phyloP scores from a whole-genome alignment of 2,888 invertebrate genomes.

The Synanthedon myopaeformis region DNA sequence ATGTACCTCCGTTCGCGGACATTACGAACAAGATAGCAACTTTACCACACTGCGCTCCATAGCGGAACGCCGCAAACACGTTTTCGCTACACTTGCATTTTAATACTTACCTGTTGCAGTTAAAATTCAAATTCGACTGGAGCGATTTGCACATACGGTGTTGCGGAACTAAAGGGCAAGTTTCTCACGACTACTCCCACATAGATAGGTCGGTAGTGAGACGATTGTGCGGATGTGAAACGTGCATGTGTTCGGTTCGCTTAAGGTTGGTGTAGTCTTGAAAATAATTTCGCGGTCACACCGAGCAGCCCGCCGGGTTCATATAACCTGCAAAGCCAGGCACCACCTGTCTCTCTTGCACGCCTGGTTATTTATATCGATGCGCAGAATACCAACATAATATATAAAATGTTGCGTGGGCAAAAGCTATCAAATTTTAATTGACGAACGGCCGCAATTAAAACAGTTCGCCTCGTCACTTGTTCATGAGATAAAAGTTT shows the following conservation, averaged over 20 bases:
- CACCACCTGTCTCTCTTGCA: slow-evolving; percentile 65
- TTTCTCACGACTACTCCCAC: slow-evolving; percentile 69
- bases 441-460: background rate
- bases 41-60: slow-evolving; percentile 45
- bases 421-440: background rate
- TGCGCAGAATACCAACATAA: slow-evolving; percentile 50
- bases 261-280: slow-evolving; percentile 67
- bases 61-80: slow-evolving; percentile 38
- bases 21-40: slow-evolving; percentile 71
- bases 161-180: slow-evolving; percentile 39
- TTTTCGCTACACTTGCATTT: slow-evolving; percentile 12
- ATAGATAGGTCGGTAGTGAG: slow-evolving; percentile 50
- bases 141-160: slow-evolving; percentile 19
- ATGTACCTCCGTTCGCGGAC: slow-evolving; percentile 70
- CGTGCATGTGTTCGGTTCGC: slow-evolving; percentile 33
- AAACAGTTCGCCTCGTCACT: background rate
- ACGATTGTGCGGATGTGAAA: slow-evolving; percentile 38
- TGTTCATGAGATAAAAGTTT: background rate
- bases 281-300: slow-evolving; percentile 72
- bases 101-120: background rate
- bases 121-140: slow-evolving; percentile 11
- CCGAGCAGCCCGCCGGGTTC: slow-evolving; percentile 60
- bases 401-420: background rate
- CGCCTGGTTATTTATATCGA: slow-evolving; percentile 69
- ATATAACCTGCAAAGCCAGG: slow-evolving; percentile 66